Conservation (phyloP, 92 coral and sea anemone genomes). For the Zoanthus sansibaricus region DNA sequence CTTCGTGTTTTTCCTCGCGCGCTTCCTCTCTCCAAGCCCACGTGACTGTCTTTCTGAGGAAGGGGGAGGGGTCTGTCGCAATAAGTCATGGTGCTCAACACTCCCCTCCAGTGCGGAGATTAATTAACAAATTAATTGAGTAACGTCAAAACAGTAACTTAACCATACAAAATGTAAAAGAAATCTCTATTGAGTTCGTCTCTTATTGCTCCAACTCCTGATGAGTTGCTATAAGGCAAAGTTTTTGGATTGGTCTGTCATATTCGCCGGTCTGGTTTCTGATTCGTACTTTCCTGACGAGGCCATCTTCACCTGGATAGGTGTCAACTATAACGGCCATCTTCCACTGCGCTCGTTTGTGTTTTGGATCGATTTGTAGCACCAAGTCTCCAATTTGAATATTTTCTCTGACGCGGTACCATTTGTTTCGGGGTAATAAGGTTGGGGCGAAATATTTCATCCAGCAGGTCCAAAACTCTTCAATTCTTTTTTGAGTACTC, state of each 20-base stretch:
- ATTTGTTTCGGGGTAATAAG: conserved; percentile 55
- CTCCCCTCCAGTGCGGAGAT: conserved; percentile 57
- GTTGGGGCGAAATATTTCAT: conserved; percentile 61
- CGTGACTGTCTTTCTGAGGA: background rate
- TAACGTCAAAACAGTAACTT: conserved; percentile 37
- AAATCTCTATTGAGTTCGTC: conserved; percentile 5
- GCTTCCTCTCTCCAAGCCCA: background rate
- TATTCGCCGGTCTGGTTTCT: conserved; percentile 36
- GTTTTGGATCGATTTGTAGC: conserved; percentile 52
- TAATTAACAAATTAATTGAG: conserved; percentile 32
- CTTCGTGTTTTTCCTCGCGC: background rate
- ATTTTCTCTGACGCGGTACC: conserved; percentile 58
- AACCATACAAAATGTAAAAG: conserved; percentile 9
- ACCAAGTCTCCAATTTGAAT: conserved; percentile 54
- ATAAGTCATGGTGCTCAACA: conserved; percentile 37
- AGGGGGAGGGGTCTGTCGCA: background rate
- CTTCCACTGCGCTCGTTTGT: conserved; percentile 50
- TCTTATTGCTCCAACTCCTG: conserved; percentile 33
- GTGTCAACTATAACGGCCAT: conserved; percentile 45
- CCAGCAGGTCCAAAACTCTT: conserved; percentile 59
- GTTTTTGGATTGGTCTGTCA: conserved; percentile 65
- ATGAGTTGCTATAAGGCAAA: conserved; percentile 48
- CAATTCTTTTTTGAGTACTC: conserved; percentile 40
- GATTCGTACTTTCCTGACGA: conserved; percentile 52
- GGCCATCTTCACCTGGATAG: conserved; percentile 53